Percentiles rank a stretch among this genome's conserved stretches.
Conservation (phyloP, 1,140 invertebrate species). For the Protaetia brevitarsis region DNA sequence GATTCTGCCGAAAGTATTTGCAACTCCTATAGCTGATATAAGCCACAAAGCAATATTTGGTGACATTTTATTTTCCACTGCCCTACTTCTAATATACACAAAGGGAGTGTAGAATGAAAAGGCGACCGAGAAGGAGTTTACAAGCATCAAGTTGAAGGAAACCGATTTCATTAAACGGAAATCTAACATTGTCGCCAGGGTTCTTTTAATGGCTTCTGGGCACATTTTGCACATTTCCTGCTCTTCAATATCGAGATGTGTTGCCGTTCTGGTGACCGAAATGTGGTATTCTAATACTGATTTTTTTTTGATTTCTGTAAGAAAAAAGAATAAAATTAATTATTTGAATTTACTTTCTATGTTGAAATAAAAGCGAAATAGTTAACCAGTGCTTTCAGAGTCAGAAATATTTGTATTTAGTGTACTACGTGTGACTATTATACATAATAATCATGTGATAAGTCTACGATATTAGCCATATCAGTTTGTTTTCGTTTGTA, state of each 20-base stretch:
- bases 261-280: slow-evolving; percentile 74
- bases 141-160: slow-evolving; percentile 79
- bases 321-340: not conserved
- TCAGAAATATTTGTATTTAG: no score
- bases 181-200: slow-evolving; percentile 79
- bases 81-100: slow-evolving; percentile 70
- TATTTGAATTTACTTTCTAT: no score
- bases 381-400: no score
- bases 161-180: slow-evolving; percentile 77
- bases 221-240: slow-evolving; percentile 56
- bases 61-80: slow-evolving; percentile 47
- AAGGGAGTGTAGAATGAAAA: slow-evolving; percentile 94
- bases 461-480: no score
- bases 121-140: slow-evolving; percentile 85
- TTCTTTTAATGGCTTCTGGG: slow-evolving; percentile 68
- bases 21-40: slow-evolving; percentile 83
- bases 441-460: no score
- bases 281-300: slow-evolving; percentile 74
- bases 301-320: slow-evolving; percentile 54
- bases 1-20: slow-evolving; percentile 85
- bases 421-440: no score
- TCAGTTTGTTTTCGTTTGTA: no score
- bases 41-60: slow-evolving; percentile 60
- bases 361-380: no score
- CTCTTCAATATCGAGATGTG: slow-evolving; percentile 62